Evolutionary conservation across 2,888 invertebrate species (phyloP), one percentile per base, ranked within the genome.

Genomic region (Dynastes hyllus): DNA sequence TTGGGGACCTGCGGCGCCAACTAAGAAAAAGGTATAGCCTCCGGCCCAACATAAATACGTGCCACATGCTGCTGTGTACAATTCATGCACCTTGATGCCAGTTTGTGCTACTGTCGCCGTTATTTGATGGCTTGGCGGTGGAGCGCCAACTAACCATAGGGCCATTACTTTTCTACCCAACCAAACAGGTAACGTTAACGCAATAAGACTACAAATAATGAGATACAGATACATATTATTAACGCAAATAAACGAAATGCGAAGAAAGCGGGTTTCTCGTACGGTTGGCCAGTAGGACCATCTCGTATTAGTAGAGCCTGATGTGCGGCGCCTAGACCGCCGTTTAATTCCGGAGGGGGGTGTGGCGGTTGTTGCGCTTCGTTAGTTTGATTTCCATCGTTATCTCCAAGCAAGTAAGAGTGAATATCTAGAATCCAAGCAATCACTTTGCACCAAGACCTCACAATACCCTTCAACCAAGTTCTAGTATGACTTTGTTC

Each of bases 401-500:
- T 91, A 83, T 95, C 95, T 0, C 97, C 96, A 66, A 98, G 90
- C 77, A 98, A 89, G 87, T 98, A 98, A 0, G 98, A 98, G 80
- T 96, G 94, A 9, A 98, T 92, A 78, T 97, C 96, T 2, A 98
- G 89, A 29, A 95, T 86, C 91, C 96, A 97, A 0, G 98, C 95
- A 0, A 96, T 95, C 5, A 93, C 92, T 32, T 92, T 91, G 87
- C 97, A 98, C 98, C 98, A 98, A 77, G 93, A 92, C 8, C 95
- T 92, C 0, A 99, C 93, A 9, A 96, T 90, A n/a, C 94, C 93
- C 88, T 98, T 98, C 81, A 99, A 90, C 97, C 98, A 98, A 8
- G 95, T 95, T 6, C 98, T 92, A 0, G 98, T 98, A 88, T 99
- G 98, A 0, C 97, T 96, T 89, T 99, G 98, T 87, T 99, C 99